These are phyloP conservation scores for Anguilla japonica DNA, from an alignment of 2,113 vertebrate genomes.

Conservation along the genomic window DNA sequence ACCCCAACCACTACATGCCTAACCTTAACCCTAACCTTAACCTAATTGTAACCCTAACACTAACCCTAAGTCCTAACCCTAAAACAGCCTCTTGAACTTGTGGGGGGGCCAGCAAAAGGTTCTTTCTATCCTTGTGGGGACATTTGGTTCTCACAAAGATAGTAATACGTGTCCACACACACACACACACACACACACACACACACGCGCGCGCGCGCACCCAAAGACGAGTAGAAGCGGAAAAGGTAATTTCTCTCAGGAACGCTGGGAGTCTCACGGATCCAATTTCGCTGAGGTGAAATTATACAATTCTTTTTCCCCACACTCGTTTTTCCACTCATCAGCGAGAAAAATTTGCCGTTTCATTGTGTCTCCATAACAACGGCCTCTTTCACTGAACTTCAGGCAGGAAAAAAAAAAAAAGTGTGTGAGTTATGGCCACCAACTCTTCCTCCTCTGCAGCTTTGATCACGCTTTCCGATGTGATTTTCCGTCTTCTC, in stretches of 20 bases:
- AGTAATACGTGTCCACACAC: too few relatives aligned
- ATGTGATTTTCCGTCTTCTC: not conserved
- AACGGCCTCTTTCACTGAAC: not conserved
- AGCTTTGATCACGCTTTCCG: not conserved
- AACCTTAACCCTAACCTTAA: too few relatives aligned
- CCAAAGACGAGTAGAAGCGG: not conserved
- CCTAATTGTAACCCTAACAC: too few relatives aligned
- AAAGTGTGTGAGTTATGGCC: not conserved
- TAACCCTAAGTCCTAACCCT: too few relatives aligned
- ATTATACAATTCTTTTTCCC: not conserved
- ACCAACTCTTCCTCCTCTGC: not conserved
- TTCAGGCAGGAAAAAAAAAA: not conserved
- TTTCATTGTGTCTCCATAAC: constrained; percentile 1
- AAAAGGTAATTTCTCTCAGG: not conserved
- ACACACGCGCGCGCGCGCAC: too few relatives aligned
- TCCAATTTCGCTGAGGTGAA: not conserved
- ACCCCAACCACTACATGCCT: too few relatives aligned
- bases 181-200: too few relatives aligned
- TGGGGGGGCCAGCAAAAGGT: too few relatives aligned
- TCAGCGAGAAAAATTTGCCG: not conserved
- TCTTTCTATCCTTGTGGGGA: too few relatives aligned
- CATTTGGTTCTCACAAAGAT: too few relatives aligned
- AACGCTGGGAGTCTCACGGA: not conserved
- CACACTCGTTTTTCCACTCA: not conserved
- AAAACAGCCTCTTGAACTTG: too few relatives aligned